These are phyloP conservation scores for Capreolus pygargus DNA, from an alignment of 2,113 vertebrate genomes.

Conservation along the genomic window DNA sequence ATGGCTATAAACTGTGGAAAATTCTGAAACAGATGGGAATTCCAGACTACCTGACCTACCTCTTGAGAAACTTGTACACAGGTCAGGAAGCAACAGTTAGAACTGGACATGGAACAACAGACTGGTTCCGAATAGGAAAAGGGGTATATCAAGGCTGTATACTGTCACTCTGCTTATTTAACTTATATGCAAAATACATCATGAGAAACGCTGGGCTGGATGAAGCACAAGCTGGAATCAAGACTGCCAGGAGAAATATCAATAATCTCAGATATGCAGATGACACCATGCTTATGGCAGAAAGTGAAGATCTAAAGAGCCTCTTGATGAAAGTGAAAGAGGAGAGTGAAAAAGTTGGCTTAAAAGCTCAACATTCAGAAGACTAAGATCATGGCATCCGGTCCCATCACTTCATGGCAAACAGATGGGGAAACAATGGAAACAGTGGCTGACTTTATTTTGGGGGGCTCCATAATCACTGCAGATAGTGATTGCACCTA, in stretches of 20 bases:
- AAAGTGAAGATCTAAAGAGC: neutral
- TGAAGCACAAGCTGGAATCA: neutral
- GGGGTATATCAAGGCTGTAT: neutral
- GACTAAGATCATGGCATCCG: neutral
- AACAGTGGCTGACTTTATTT: neutral
- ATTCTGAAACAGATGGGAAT: neutral
- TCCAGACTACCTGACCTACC: neutral
- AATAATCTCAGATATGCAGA: neutral
- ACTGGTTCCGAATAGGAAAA: neutral
- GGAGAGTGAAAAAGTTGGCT: neutral
- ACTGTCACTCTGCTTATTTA: neutral
- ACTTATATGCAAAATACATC: neutral
- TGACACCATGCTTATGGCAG: neutral
- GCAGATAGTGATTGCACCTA: neutral
- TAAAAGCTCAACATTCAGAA: neutral
- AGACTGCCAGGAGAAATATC: neutral
- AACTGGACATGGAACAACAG: neutral
- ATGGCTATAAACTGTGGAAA: neutral
- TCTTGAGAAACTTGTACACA: neutral
- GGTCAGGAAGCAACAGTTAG: neutral
- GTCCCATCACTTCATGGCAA: neutral
- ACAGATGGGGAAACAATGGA: neutral
- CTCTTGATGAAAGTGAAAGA: neutral
- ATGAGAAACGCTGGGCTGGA: neutral
- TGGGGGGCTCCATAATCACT: neutral